Conservation (phyloP, 2,888 invertebrate genomes). For the Geophilus truncorum region DNA sequence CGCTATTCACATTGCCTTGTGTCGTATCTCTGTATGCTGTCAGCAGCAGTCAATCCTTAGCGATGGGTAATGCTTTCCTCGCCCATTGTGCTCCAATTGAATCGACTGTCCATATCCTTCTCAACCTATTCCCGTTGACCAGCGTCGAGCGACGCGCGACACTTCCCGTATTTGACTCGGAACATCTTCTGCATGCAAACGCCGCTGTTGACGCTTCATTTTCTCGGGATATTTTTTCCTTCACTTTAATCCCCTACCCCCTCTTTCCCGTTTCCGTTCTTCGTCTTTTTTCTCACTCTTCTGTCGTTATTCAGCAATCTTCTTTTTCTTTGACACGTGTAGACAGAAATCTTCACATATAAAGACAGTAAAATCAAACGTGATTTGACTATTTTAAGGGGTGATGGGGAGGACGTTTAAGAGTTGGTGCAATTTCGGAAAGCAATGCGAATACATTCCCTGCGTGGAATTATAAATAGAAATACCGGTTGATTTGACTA, state of each 20-base stretch:
- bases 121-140: not conserved
- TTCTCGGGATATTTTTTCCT: not conserved
- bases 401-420: not conserved
- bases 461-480: no score
- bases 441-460: no score
- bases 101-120: constrained; percentile 27
- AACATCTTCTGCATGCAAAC: constrained; percentile 2
- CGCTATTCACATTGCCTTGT: not conserved
- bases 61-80: constrained; percentile 1
- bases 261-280: not conserved
- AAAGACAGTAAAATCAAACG: not conserved
- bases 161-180: constrained; percentile 8
- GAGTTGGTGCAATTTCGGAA: not conserved
- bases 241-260: not conserved
- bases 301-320: not conserved
- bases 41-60: constrained; percentile 20
- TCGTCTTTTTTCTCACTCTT: not conserved
- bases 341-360: not conserved
- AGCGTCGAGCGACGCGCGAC: not conserved
- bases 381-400: not conserved
- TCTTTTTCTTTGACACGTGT: not conserved
- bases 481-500: no score
- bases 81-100: constrained; percentile 16
- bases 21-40: constrained; percentile 24
- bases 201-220: not conserved